Evolutionary conservation across 2,113 vertebrate species (phyloP).

Genomic region (Sakesphorus luctuosus): DNA sequence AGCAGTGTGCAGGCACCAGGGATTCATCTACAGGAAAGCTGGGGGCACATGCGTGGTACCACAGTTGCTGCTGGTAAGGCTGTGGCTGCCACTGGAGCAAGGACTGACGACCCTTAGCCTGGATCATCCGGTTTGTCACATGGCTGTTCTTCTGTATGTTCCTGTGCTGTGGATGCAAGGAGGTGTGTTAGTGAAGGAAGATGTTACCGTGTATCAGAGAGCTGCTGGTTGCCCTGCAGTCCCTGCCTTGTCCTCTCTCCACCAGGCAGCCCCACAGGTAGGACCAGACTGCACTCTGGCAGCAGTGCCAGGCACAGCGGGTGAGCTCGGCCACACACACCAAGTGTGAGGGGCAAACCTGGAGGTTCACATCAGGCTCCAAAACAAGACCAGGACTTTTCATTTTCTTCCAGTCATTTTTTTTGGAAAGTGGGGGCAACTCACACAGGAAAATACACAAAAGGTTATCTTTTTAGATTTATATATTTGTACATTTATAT

Average conservation of each 20-base stretch:
- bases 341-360: neutral
- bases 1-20: neutral
- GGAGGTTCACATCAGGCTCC: neutral
- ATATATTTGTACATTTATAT: neutral
- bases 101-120: neutral
- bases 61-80: neutral
- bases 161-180: neutral
- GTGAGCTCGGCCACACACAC: accelerated
- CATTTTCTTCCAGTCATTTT: neutral
- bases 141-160: neutral
- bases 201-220: neutral
- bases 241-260: neutral
- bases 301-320: accelerated
- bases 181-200: neutral
- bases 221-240: neutral
- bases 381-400: neutral
- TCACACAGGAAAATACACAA: neutral
- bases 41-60: neutral
- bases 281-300: neutral
- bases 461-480: neutral
- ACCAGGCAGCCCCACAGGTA: neutral
- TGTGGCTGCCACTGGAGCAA: neutral
- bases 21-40: neutral
- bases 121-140: neutral
- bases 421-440: neutral